Evolutionary conservation across 2,797 vertebrate genomes (phyloP), one percentile per base, ranked within the genome.

Genomic region (Chelmon rostratus): DNA sequence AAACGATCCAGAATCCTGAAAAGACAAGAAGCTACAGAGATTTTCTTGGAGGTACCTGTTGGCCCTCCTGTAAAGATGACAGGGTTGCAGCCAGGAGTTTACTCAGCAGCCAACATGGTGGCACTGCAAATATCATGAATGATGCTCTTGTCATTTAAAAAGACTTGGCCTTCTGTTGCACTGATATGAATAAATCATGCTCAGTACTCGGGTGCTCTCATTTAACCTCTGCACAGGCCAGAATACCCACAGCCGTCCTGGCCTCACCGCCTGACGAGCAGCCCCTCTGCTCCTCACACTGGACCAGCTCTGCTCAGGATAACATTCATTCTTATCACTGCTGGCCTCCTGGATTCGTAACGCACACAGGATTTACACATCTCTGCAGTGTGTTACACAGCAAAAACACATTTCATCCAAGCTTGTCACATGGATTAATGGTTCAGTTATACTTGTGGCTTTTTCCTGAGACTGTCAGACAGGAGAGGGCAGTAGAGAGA

Each of bases 111-210:
- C 84, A 77, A 53, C 78, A 66, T 33, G 82, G 81, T 79, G 82
- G 71, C 77, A 46, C 88, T 78, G 61, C 81, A 85, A 81, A 88
- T 64, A 85, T 49, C 85, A 88, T 90, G 87, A 89, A 91, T 89
- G 88, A 88, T 81, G 79, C 65, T 87, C 77, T 85, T 90, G 89
- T 92, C 79, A 86, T 77, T 68, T 85, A 78, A 69, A 73, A 79
- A 85, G 53, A 87, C 79, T 86, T 46, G 50, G 59, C 62, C 74
- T 49, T 82, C 78, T 81, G 78, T 82, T 73, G 61, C 69, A 13
- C 74, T 76, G 87, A 85, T 83, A 64, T 84, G 78, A 92, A 88
- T 89, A 88, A 86, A 63, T 86, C 81, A 19, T 59, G 67, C 65
- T 53, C 72, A 70, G 66, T 79, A 40, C 33, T 47, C 9, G 12